Evolutionary conservation across 2,888 invertebrate species (phyloP).

Genomic region (Parascotia fuliginaria): DNA sequence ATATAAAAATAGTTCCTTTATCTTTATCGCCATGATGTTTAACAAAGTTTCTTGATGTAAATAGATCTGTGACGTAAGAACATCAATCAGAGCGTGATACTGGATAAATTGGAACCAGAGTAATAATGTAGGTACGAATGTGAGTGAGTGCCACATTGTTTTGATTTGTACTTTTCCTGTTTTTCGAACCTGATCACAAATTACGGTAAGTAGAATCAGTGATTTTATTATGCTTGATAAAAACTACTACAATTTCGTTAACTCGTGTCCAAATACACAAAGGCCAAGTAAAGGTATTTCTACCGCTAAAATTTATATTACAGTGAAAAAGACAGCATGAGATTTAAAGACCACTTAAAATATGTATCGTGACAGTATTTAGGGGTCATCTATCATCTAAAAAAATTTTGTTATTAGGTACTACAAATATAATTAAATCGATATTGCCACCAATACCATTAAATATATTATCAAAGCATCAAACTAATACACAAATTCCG

Average conservation of each 20-base stretch:
- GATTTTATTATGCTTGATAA: background rate
- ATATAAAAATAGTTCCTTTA: no score
- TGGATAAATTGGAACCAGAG: background rate
- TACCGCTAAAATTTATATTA: no score
- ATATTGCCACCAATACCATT: conserved; percentile 3
- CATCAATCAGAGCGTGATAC: conserved; percentile 1
- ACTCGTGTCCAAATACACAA: no score
- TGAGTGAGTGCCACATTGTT: conserved; percentile 10
- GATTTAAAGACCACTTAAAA: no score
- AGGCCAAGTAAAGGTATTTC: no score
- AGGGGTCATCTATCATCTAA: no score
- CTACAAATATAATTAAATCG: conserved; percentile 3
- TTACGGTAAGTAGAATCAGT: background rate
- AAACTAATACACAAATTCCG: conserved; percentile 32
- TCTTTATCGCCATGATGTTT: no score
- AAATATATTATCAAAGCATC: conserved; percentile 23
- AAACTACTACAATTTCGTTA: no score
- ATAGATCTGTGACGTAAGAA: background rate
- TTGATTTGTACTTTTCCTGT: conserved; percentile 3
- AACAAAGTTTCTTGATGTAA: background rate
- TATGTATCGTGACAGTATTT: no score
- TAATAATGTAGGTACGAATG: background rate
- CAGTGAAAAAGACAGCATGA: no score
- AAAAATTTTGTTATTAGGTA: no score
- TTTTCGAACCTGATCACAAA: background rate